Percentiles rank a stretch among this genome's conserved stretches.
Conservation (phyloP, 2,888 invertebrate species). For the Drosophila peninsularis region DNA sequence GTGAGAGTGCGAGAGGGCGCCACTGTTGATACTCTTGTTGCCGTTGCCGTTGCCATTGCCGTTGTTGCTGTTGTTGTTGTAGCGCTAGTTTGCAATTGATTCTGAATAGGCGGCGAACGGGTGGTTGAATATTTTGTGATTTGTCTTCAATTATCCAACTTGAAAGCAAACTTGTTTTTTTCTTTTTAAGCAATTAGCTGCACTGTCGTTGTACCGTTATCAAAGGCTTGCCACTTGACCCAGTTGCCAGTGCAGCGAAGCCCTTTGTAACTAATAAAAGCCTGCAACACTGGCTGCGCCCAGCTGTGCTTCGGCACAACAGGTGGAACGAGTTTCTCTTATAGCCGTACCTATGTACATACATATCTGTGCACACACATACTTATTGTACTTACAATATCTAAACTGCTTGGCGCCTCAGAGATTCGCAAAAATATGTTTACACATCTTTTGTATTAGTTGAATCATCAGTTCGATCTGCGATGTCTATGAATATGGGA, state of each 20-base stretch:
- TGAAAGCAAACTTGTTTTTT: slow-evolving; percentile 42
- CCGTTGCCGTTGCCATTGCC: slow-evolving; percentile 17
- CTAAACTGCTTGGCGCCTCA: slow-evolving; percentile 10
- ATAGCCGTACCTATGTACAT: slow-evolving; percentile 7
- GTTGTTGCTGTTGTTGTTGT: slow-evolving; percentile 24
- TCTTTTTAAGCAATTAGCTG: slow-evolving; percentile 38
- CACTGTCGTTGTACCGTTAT: slow-evolving; percentile 27
- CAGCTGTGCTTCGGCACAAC: slow-evolving; percentile 35
- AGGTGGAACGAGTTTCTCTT: slow-evolving; percentile 54
- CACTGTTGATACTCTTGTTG: slow-evolving; percentile 10
- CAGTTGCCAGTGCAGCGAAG: slow-evolving; percentile 30
- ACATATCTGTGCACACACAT: background rate
- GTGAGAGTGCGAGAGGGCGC: slow-evolving; percentile 26
- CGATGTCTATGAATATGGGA: slow-evolving; percentile 24
- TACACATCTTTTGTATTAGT: slow-evolving; percentile 17
- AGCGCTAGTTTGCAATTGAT: slow-evolving; percentile 49
- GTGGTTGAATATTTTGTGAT: slow-evolving; percentile 39
- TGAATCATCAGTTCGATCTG: slow-evolving; percentile 32
- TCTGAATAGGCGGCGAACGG: slow-evolving; percentile 41
- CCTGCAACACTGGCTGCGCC: slow-evolving; percentile 23
- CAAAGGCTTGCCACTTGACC: slow-evolving; percentile 44
- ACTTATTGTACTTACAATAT: slow-evolving; percentile 30
- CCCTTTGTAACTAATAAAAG: slow-evolving; percentile 30
- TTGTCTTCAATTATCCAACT: slow-evolving; percentile 61
- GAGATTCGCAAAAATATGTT: slow-evolving; percentile 17